A percentile compares a stretch with the other conserved stretches of the same genome.
These are phyloP conservation scores for Lobophora halterata DNA, from an alignment of 2,888 invertebrate genomes.

Conservation along the genomic window DNA sequence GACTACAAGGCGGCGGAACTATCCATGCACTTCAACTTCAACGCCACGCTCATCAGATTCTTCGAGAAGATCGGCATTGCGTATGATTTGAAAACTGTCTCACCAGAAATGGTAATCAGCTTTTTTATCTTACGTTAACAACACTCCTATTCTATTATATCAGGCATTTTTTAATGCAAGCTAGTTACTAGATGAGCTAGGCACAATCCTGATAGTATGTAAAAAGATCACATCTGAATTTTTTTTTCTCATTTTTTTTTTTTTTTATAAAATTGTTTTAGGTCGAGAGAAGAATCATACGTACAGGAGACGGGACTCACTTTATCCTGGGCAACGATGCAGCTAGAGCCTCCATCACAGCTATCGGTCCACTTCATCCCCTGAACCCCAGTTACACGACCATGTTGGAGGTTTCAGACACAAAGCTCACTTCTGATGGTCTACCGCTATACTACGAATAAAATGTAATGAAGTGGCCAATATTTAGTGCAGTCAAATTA, in stretches of 20 bases:
- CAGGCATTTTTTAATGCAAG: no score
- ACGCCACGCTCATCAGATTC: constrained; percentile 82
- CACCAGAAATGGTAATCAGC: constrained; percentile 56
- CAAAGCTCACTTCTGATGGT: constrained; percentile 49
- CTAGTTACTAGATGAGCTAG: no score
- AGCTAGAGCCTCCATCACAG: constrained; percentile 48
- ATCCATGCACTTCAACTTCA: constrained; percentile 82
- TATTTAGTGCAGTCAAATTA: no score
- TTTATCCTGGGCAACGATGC: constrained; percentile 68
- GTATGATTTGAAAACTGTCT: constrained; percentile 81
- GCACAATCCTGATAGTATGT: no score
- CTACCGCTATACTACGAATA: constrained; percentile 59
- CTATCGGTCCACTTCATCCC: constrained; percentile 58
- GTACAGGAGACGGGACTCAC: no score
- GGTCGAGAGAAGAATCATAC: constrained; percentile 79
- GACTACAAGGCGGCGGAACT: constrained; percentile 96
- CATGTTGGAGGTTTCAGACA: constrained; percentile 46
- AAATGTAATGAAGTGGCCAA: constrained; percentile 46
- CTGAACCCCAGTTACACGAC: constrained; percentile 61
- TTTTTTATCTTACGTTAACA: no score
- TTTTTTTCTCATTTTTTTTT: no score
- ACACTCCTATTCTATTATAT: no score
- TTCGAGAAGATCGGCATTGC: constrained; percentile 81
- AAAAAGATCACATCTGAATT: no score
- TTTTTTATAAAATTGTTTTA: no score